phyloP scores from a whole-genome alignment of 1,140 invertebrate genomes.

The Zaprionus gabonicus region DNA sequence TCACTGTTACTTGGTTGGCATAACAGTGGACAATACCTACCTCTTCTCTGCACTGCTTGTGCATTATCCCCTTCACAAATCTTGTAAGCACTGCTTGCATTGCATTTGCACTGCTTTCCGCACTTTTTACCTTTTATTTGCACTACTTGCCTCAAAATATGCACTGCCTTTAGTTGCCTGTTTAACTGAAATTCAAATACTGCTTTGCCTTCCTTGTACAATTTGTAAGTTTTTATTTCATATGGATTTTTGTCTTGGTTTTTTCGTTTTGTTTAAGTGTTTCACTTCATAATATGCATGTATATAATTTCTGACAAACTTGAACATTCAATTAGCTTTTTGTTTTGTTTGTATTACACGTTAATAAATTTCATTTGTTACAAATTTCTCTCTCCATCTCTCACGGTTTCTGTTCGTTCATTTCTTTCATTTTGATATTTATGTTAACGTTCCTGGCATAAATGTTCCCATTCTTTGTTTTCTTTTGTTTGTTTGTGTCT shows the following conservation, averaged over 20 bases:
- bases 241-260: slow-evolving; percentile 51
- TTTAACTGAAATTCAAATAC: too few species aligned
- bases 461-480: slow-evolving; percentile 55
- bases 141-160: too few species aligned
- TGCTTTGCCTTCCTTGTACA: slow-evolving; percentile 26
- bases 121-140: too few species aligned
- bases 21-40: too few species aligned
- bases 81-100: too few species aligned
- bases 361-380: slow-evolving; percentile 81
- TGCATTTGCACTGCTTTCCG: too few species aligned
- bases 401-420: slow-evolving; percentile 27
- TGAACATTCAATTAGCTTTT: slow-evolving; percentile 74
- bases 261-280: slow-evolving; percentile 4
- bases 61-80: too few species aligned
- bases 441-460: slow-evolving; percentile 59
- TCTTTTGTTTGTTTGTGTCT: slow-evolving; percentile 22
- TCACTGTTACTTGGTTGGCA: background rate
- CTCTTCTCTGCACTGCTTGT: too few species aligned
- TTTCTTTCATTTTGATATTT: slow-evolving; percentile 56
- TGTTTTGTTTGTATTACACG: slow-evolving; percentile 59
- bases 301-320: slow-evolving; percentile 82
- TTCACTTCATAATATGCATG: slow-evolving; percentile 23
- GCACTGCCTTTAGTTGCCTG: background rate
- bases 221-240: slow-evolving; percentile 60
- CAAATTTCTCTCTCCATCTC: slow-evolving; percentile 57